These are phyloP conservation scores for Heliconius cydno DNA, from an alignment of 2,888 invertebrate genomes.

Conservation along the genomic window DNA sequence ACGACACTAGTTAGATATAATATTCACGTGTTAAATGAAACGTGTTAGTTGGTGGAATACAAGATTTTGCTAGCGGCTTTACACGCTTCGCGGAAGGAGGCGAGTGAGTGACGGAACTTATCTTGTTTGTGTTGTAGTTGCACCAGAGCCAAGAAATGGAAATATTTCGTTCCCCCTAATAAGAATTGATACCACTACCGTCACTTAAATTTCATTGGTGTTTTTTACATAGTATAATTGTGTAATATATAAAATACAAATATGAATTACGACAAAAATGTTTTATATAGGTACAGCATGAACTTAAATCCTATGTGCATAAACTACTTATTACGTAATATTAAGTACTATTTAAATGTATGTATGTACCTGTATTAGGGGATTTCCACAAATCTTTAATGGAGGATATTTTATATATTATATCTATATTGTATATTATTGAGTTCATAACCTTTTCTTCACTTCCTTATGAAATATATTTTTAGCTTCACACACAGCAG, in stretches of 20 bases:
- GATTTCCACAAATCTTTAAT: background rate
- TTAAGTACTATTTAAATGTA: background rate
- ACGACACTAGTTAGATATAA: slow-evolving; percentile 9
- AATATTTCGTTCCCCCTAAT: too few relatives aligned
- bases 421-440: background rate
- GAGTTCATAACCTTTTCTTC: background rate
- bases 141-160: too few relatives aligned
- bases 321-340: background rate
- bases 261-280: too few relatives aligned
- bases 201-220: too few relatives aligned
- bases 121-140: too few relatives aligned
- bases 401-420: background rate
- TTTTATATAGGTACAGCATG: too few relatives aligned
- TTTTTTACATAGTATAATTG: too few relatives aligned
- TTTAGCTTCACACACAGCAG: background rate
- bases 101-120: too few relatives aligned
- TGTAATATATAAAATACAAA: too few relatives aligned
- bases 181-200: too few relatives aligned
- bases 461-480: background rate
- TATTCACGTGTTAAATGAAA: slow-evolving; percentile 7
- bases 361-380: background rate
- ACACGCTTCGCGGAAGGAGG: background rate
- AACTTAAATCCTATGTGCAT: too few relatives aligned
- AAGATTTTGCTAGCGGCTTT: background rate
- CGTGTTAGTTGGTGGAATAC: background rate